Conservation (phyloP, 2,113 vertebrate genomes). For the Crypturellus undulatus region DNA sequence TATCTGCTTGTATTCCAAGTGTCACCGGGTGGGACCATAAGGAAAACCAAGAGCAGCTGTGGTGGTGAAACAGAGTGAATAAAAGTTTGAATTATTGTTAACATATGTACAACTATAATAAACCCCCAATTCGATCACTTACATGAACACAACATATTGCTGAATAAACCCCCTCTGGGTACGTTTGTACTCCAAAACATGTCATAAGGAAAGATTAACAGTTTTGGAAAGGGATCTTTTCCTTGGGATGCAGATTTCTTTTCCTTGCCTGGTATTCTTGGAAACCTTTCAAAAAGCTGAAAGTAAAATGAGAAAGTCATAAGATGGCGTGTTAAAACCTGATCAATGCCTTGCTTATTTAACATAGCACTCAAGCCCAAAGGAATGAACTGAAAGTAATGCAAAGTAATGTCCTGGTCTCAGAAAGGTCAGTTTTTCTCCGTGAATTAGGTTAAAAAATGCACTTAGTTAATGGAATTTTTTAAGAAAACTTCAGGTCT, state of each 20-base stretch:
- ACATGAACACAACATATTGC: slow-evolving; percentile 21
- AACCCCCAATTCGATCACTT: slow-evolving; percentile 43
- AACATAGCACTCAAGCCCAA: not conserved
- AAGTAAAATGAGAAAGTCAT: not conserved
- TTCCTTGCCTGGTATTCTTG: slow-evolving; percentile 68
- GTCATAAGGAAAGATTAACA: slow-evolving; percentile 70
- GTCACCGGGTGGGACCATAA: slow-evolving; percentile 50
- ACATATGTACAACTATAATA: slow-evolving; percentile 64
- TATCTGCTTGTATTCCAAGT: slow-evolving; percentile 54
- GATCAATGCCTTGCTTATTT: not conserved
- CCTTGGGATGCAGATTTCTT: slow-evolving; percentile 67
- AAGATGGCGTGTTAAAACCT: slow-evolving; percentile 9
- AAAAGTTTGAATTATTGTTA: slow-evolving; percentile 73
- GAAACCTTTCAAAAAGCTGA: slow-evolving; percentile 49
- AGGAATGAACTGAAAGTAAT: not conserved
- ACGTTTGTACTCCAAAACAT: slow-evolving; percentile 51
- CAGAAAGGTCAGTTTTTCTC: not conserved
- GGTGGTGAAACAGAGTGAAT: slow-evolving; percentile 53
- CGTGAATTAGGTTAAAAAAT: not conserved
- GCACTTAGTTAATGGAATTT: not conserved
- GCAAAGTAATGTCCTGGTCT: not conserved
- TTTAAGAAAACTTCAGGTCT: not conserved
- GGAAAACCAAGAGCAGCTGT: slow-evolving; percentile 80
- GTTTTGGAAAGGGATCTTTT: slow-evolving; percentile 61
- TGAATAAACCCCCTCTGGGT: slow-evolving; percentile 55